Conservation (phyloP, 1,140 invertebrate genomes). For the Lethocerus indicus region DNA sequence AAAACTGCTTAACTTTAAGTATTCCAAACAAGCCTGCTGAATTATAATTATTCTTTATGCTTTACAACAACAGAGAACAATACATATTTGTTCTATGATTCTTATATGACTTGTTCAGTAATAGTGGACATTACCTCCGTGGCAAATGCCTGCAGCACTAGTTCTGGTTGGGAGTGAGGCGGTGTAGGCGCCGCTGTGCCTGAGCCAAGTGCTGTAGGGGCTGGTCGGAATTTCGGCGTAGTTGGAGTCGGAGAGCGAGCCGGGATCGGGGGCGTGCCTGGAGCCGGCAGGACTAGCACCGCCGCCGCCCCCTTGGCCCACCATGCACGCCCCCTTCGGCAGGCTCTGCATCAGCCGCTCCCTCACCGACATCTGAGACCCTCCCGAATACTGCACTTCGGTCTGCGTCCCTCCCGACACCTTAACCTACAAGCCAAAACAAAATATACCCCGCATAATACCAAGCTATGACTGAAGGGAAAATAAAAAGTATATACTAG, state of each 20-base stretch:
- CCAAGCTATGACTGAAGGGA: background rate
- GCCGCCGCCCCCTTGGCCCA: too few species aligned
- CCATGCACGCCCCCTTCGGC: slow-evolving; percentile 40
- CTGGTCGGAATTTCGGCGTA: slow-evolving; percentile 33
- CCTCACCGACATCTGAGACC: slow-evolving; percentile 63
- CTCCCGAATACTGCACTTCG: slow-evolving; percentile 66
- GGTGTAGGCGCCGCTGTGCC: slow-evolving; percentile 38
- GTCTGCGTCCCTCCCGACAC: slow-evolving; percentile 80
- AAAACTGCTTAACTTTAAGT: too few species aligned
- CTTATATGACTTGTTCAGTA: too few species aligned
- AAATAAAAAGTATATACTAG: background rate
- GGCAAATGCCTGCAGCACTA: too few species aligned
- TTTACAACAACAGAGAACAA: too few species aligned
- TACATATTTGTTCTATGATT: too few species aligned
- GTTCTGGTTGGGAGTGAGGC: slow-evolving; percentile 26
- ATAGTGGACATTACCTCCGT: too few species aligned
- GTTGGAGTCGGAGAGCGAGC: slow-evolving; percentile 57
- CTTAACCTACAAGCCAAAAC: slow-evolving; percentile 34
- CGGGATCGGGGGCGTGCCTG: slow-evolving; percentile 31
- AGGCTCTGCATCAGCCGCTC: slow-evolving; percentile 63
- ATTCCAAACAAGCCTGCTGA: too few species aligned
- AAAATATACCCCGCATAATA: background rate
- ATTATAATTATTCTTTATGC: too few species aligned
- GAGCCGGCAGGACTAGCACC: slow-evolving; percentile 20
- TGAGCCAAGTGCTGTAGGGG: slow-evolving; percentile 36